Percentiles rank a stretch among this genome's conserved stretches.
Evolutionary conservation across 2,113 vertebrate species (phyloP).

Genomic region (Zosterops borbonicus): DNA sequence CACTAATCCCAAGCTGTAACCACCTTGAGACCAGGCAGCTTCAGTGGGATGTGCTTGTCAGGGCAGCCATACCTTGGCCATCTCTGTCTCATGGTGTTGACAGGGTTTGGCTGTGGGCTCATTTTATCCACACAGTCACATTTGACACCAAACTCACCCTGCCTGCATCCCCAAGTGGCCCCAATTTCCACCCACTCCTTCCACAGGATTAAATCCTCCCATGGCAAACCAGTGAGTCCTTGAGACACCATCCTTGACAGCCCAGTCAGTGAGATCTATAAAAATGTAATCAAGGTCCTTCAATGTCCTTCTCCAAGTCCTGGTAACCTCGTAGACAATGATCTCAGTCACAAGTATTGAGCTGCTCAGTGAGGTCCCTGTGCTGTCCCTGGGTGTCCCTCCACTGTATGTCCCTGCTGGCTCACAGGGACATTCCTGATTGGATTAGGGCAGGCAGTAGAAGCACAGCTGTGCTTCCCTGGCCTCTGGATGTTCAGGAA

Average conservation of each 20-base stretch:
- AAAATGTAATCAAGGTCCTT: background rate
- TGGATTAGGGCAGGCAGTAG: background rate
- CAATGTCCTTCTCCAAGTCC: background rate
- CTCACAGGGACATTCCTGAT: background rate
- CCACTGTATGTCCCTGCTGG: fast-evolving
- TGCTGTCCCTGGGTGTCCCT: background rate
- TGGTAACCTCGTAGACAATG: background rate
- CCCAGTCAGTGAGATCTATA: background rate
- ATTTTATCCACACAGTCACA: background rate
- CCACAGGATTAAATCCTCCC: background rate
- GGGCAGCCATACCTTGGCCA: background rate
- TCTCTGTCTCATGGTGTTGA: background rate
- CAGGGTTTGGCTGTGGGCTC: background rate
- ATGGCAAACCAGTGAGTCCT: background rate
- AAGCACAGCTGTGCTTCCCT: fast-evolving
- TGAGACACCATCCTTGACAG: background rate
- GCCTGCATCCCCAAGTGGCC: background rate
- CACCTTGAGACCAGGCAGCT: background rate
- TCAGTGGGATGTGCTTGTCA: fast-evolving
- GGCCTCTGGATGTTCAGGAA: background rate
- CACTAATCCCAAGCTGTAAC: fast-evolving
- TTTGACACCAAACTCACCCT: background rate
- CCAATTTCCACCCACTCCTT: fast-evolving
- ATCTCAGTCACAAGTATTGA: fast-evolving
- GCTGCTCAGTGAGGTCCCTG: fast-evolving